Base-by-base conservation (phyloP, 2,888 invertebrate genomes). In the Diogma glabrata region DNA sequence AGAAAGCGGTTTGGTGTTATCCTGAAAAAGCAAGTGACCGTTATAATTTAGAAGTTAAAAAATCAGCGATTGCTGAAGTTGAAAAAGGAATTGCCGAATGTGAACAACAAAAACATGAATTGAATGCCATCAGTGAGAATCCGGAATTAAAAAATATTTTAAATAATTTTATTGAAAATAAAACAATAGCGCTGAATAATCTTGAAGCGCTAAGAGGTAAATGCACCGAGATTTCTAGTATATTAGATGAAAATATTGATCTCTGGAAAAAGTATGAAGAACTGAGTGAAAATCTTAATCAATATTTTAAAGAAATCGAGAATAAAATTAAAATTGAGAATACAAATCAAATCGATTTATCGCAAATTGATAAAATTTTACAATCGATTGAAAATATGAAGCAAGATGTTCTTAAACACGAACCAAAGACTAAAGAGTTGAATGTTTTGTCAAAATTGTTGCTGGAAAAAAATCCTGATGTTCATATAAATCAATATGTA, bases 21-120 rank as follows among this genome's bases (percentile, higher is more conserved):
- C 89, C 91, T 1, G 93, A 94, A 63, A 78, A 84, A 2, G 82
- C 84, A 26, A 91, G 89, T 61, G 94, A 95, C 63, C 85, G 85
- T 65, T 94, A 93, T 65, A 92, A 91, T 64, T 75, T 94, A 23
- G 91, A 94, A 73, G 89, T 92, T 0, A 95, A 95, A 70, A 77
- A 85, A 60, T 82, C 86, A 2, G 84, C 89, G 0, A 66, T 93
- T 28, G 72, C 74, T 52, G 90, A 91, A 55, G 83, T 89, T 3
- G 79, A 83, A 64, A 76, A 75, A 55, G 83, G 84, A 19, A 77
- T 89, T 33, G 70, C 72, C 19, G 88, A 88, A 58, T 87, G 87
- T 61, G 76, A 79, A 51, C 16, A 24, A 14, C 16, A 24, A 10
- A 46, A 46, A 16, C 22, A 46, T 10, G 46, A 46, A 26, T 24